Base-by-base conservation (phyloP, 2,888 invertebrate species). In the Bhutanitis thaidina region DNA sequence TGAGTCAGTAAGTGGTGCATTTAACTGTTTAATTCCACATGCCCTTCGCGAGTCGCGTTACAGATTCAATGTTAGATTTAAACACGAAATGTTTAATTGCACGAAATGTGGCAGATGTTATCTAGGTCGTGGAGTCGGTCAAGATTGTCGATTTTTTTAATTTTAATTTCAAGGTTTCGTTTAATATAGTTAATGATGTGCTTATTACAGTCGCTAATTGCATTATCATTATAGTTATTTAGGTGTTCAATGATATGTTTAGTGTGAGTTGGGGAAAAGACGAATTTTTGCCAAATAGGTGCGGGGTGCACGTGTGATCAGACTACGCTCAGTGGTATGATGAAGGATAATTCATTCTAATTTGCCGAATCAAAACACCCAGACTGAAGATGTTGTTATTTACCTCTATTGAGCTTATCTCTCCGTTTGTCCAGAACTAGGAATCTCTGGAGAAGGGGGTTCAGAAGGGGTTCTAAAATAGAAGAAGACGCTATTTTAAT, bases 11-110 rank as follows among this genome's bases (percentile, higher is more conserved):
- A 38, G 58, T 56, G 56, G 43, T 62, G 62, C 63, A 63, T 63
- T 64, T 70, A 68, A 71, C 71, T 71, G 74, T 64, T 65, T 71
- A 66, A 59, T 64, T 62, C 62, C 56, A 59, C 51, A 75, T 78
- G 34, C 25, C 81, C 80, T 80, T 79, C 77, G 61, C 41, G 57
- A 73, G 68, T 74, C 76, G 77, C 78, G 74, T 64, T 7, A 7
- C 27, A 8, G 32, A 34, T 35, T 34, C 35, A 74, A 71, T 73
- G 72, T 70, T 73, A 71, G 58, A 38, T 39, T 13, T 43, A 43
- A 37, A 51, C 39, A 39, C 62, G 67, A 62, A 66, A 64, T 60
- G 64, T 61, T 56, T 71, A 69, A 71, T 72, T 66, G 61, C 60
- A 52, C 37, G 41, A 54, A 56, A 61, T 60, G 60, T 65, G 10